Base-by-base conservation (phyloP, 2,797 vertebrate genomes). In the Muscicapa striata region DNA sequence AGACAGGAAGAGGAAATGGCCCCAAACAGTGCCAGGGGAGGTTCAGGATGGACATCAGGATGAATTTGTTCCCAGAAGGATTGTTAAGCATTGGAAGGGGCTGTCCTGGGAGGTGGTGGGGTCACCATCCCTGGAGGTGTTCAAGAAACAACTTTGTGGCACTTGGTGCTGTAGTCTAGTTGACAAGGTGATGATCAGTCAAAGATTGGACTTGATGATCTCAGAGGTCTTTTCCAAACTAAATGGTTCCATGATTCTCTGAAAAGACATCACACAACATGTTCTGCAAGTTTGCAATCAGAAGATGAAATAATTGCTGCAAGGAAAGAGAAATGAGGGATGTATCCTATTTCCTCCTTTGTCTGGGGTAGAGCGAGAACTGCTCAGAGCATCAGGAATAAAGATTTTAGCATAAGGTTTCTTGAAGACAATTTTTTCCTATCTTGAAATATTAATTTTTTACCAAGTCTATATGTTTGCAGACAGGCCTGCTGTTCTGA, bases 101-200 rank as follows among this genome's bases (percentile, higher is more conserved):
- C 40, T 58, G 6, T 0, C 0, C 18, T 10, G 8, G 24, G 4
- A 30, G n/a, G 8, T 51, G 29, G 24, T 58, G 19, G 49, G 51
- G 15, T 51, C 38, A 20, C 20, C 32, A 5, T 64, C 18, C 38
- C 24, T 52, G 38, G 9, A n/a, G 7, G 8, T 40, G 17, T 30
- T 64, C 14, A 45, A 26, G 29, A 45, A 55, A 51, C 5, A 21
- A 3, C n/a, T 51, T 20, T 7, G 15, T 40, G 29, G 21, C 10
- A 30, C 43, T 51, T 30, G 13, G 6, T 64, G 24, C 15, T 15
- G 3, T 27, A 15, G 15, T 64, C 38, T 58, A 27, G 21, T 51
- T 64, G 22, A 46, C 24, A 58, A 40, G 15, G 21, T 6, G 15
- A 6, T 46, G 21, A 34, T 34, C n/a, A n/a, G 8, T 30, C 17